Evolutionary conservation across 2,113 vertebrate genomes (phyloP), one percentile per base, ranked within the genome.

Genomic region (Chaetops frenatus): DNA sequence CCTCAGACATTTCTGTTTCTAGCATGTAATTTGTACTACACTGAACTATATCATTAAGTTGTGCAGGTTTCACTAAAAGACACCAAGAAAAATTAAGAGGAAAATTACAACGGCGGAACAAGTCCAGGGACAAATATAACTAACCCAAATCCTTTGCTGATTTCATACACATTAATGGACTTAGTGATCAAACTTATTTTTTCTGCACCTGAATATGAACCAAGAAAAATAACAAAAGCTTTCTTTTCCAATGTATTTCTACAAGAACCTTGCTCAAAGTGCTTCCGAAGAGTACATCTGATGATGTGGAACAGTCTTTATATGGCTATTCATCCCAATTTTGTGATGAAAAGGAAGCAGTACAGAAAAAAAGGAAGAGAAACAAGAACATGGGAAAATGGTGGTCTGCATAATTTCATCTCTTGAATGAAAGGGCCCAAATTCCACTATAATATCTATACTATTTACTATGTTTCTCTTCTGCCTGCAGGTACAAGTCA

Each of bases 161-260:
- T 83, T 94, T 94, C 66, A 56, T 64, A 69, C n/a, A 73, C 62
- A 22, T 86, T 93, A 83, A 82, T 11, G 10, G 51, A 82, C 23
- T 89, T 80, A 93, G 84, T n/a, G 85, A 69, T 54, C 7, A 5
- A 77, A 79, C 66, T 65, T 48, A 66, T 29, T 86, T 92, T 88
- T 88, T 28, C 58, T 42, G 25, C 28, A 72, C 40, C 38, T 88
- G 54, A 86, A 38, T 45, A 91, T 33, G 16, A 91, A 74, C 71
- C 81, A 87, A 91, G 36, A 86, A 89, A 94, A 95, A 93, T 47
- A 92, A 10, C 36, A 83, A 93, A 88, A 94, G 44, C 48, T 80
- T 86, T 66, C 28, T 89, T 92, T 92, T 90, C 42, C 70, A 60
- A 42, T 31, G 44, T 64, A 86, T 76, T 80, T 95, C 70, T 92